A percentile compares a stretch with the other conserved stretches of the same genome.
These are phyloP conservation scores for Pipistrellus kuhlii DNA, from an alignment of 2,797 vertebrate genomes.

Conservation along the genomic window DNA sequence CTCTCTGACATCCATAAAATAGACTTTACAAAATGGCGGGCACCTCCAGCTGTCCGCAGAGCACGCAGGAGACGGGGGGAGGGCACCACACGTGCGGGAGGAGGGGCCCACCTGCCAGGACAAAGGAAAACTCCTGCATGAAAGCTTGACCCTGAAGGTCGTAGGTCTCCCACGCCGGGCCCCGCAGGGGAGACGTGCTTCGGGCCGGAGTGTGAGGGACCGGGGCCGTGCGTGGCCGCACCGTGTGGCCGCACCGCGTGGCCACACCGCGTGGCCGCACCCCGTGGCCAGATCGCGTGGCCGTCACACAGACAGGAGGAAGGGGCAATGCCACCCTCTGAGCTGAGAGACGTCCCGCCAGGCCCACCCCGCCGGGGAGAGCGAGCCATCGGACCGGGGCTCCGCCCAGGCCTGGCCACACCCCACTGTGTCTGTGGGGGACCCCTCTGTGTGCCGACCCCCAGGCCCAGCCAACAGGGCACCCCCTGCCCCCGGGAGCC, in stretches of 20 bases:
- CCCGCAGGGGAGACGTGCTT: background rate
- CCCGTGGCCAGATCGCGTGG: too few relatives aligned
- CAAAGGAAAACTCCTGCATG: fast-evolving
- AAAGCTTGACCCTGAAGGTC: background rate
- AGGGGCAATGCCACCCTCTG: background rate
- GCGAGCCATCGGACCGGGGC: fast-evolving
- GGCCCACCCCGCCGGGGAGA: fast-evolving
- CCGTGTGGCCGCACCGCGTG: fast-evolving
- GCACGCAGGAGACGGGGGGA: too few relatives aligned
- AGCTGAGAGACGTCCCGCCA: background rate
- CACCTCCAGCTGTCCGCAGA: too few relatives aligned
- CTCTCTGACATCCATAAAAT: too few relatives aligned
- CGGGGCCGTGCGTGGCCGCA: fast-evolving
- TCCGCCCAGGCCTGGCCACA: background rate
- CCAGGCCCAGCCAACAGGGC: too few relatives aligned
- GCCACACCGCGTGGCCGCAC: too few relatives aligned
- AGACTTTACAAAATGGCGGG: too few relatives aligned
- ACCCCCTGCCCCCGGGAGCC: fast-evolving
- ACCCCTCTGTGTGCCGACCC: too few relatives aligned
- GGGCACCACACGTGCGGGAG: background rate
- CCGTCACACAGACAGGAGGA: too few relatives aligned
- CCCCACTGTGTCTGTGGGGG: fast-evolving
- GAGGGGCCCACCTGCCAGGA: fast-evolving
- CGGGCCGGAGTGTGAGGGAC: fast-evolving
- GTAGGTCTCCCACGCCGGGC: fast-evolving